Base-by-base conservation (phyloP, 1,140 invertebrate species). In the Scaptodrosophila lebanonensis region DNA sequence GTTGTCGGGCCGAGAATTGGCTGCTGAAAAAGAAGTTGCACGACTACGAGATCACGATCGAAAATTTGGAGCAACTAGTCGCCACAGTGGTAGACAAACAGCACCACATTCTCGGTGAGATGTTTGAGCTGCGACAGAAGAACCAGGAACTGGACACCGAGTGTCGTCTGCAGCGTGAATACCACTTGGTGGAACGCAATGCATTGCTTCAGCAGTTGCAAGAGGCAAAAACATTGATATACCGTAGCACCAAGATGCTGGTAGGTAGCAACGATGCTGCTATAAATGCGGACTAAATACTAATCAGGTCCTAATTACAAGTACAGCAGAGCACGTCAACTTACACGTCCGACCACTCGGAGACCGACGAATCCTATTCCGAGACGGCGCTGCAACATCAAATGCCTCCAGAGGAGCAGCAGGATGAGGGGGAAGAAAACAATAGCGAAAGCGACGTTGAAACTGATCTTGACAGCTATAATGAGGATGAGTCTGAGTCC, bases 101-200 rank as follows among this genome's bases (percentile, higher is more conserved):
- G 30, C 70, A 79, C 27, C 38, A 67, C 4, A 60, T 83, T 6
- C 13, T 85, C 1, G 38, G 29, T 35, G 72, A 83, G 18, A 64
- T 85, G 63, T 58, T 52, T 22, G 20, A 61, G 16, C 15, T 85
- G 29, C 70, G 77, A 12, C 39, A 57, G 6, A 48, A 69, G 6
- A 83, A 85, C 35, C 30, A 47, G 5, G 60, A 85, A 1, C 58
- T 85, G 1, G 48, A 67, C 12, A 56, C 39, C 2, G 63, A 77
- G 32, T 66, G 68, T 11, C 54, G 72, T 20, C 45, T 79, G 3
- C 83, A 85, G 12, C 54, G 83, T 0, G 76, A 85, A 25, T 84
- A 75, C 42, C 83, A 85, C 15, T 20, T 63, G 1, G 64, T 85
- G 68, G 83, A 85, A 39, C 64, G 83, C 3, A 75, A 85, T 20